Base-by-base conservation (phyloP, 2,797 vertebrate species). In the Helostoma temminkii region DNA sequence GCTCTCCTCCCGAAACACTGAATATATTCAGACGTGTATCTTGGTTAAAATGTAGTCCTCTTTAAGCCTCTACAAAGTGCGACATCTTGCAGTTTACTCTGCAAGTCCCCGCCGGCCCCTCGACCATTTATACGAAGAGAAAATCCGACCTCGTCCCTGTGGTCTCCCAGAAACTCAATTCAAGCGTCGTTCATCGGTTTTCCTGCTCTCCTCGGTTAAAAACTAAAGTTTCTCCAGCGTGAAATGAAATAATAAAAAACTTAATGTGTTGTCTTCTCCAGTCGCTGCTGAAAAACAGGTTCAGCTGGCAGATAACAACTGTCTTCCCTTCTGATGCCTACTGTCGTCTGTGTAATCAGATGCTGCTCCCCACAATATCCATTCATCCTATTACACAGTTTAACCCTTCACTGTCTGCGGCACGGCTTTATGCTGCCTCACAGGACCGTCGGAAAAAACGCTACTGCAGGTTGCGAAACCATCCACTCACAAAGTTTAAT, bases 321-420 rank as follows among this genome's bases (percentile, higher is more conserved):
- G 37, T 62, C 8, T 59, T 14, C 52, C 58, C 47, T 67, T 64
- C 49, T 11, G 49, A 5, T 52, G 58, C 53, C 79, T 37, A 18
- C 67, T 65, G 56, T 64, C 69, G 47, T 80, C 47, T 52, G 57
- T 82, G 88, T 91, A 89, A 91, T 90, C 87, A 89, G 89, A 92
- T 62, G 88, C 88, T 81, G 85, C 63, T 90, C 84, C 46, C 77
- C 88, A 65, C 89, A 88, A 90, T 82, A 74, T 81, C 91, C 91
- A 91, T 89, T 94, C 92, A 94, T 93, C 92, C 93, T 84, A 88
- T 94, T 94, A 93, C 85, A 66, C 10, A 16, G 43, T 21, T 92
- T 92, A 93, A 93, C 90, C 90, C 90, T 69, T 92, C 68, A 60
- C 58, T 57, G 84, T 6, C 86, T 22, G 67, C 62, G 0, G 49